A percentile compares a stretch with the other conserved stretches of the same genome.
Conservation (phyloP, 2,113 vertebrate species). For the Calonectris borealis region DNA sequence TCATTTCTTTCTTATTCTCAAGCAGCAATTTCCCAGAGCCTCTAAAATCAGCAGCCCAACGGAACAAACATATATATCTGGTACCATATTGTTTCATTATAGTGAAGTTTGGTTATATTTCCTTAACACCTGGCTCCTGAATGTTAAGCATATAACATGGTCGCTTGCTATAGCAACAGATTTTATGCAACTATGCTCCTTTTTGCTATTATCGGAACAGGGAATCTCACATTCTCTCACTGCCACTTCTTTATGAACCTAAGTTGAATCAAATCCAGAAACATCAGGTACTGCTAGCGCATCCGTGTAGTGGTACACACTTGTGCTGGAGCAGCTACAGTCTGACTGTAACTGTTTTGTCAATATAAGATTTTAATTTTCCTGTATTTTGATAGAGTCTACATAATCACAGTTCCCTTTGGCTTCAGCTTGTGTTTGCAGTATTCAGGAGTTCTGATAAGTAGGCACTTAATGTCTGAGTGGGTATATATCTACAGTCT, state of each 20-base stretch:
- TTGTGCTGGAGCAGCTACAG: not conserved
- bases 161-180: not conserved
- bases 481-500: conserved; percentile 2
- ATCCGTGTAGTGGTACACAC: not conserved
- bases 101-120: not conserved
- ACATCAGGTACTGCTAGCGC: not conserved
- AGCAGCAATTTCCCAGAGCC: conserved; percentile 19
- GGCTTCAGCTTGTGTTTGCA: conserved; percentile 10
- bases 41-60: not conserved
- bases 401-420: not conserved
- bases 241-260: not conserved
- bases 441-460: conserved; percentile 6
- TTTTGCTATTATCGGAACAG: not conserved
- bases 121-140: not conserved
- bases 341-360: not conserved
- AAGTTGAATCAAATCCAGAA: not conserved
- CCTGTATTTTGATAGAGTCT: not conserved
- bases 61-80: not conserved
- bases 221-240: not conserved
- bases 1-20: conserved; percentile 40
- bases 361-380: not conserved
- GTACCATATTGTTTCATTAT: not conserved
- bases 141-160: not conserved
- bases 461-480: conserved; percentile 23
- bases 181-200: not conserved